Base-by-base conservation (phyloP, 2,797 vertebrate species). In the Zenarchopterus dispar region DNA sequence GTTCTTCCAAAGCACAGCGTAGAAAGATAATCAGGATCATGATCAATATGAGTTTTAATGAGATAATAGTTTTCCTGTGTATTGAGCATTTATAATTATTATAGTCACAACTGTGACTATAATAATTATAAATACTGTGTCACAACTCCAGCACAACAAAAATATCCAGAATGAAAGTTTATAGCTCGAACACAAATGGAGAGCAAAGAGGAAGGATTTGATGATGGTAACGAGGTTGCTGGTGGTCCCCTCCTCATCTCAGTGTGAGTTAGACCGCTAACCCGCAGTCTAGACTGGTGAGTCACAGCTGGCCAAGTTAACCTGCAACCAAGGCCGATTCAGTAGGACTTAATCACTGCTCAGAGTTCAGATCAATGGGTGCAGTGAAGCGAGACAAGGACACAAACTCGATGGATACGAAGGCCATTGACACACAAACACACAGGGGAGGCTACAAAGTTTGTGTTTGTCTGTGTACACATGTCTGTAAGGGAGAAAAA, bases 301-400 rank as follows among this genome's bases (percentile, higher is more conserved):
- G 58, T 78, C 87, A 84, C 13, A 22, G 60, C 74, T 17, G 71
- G 70, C 49, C 63, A 50, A 56, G 55, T 64, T 73, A 67, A 80
- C 56, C 60, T 55, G 67, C 59, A 33, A 66, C 70, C 28, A 70
- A 48, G 72, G 51, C 46, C 53, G 6, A 65, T 60, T 73, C 64
- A 62, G 64, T 6, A 24, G 49, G 50, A 50, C 74, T 81, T 75
- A 78, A 82, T 75, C 73, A 70, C 68, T 41, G 42, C 44, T 31
- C 67, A 47, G 56, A 52, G 66, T 70, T 77, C 50, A 7, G 2
- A 46, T 80, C 65, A 74, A 31, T 71, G 53, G 71, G 42, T 46
- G 57, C 82, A 71, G 46, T 70, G 41, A 59, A 70, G 63, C 63
- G 62, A 79, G 77, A 81, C 57, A 50, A 64, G 67, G 57, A 64